Conservation (phyloP, 2,888 invertebrate species). For the Diarsia mendica region DNA sequence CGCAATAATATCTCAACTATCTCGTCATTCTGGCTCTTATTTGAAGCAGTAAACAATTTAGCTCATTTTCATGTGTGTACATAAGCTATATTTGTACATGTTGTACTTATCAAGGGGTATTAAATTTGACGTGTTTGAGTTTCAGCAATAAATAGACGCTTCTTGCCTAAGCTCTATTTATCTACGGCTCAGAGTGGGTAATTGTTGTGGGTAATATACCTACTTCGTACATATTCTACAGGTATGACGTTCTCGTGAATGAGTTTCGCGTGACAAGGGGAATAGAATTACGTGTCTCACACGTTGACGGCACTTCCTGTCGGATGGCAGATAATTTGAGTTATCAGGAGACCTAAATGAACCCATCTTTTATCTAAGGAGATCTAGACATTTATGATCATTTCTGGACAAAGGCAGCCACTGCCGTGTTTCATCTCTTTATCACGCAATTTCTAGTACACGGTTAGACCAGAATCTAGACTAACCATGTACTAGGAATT, state of each 20-base stretch:
- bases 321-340: slow-evolving; percentile 58
- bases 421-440: slow-evolving; percentile 6
- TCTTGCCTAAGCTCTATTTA: slow-evolving; percentile 41
- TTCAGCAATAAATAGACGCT: slow-evolving; percentile 38
- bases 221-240: slow-evolving; percentile 11
- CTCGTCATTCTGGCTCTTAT: slow-evolving; percentile 12
- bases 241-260: slow-evolving; percentile 43
- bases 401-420: slow-evolving; percentile 44
- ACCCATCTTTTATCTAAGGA: slow-evolving; percentile 56
- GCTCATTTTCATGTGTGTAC: slow-evolving; percentile 25
- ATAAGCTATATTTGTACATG: slow-evolving; percentile 13
- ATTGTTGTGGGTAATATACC: too few relatives aligned
- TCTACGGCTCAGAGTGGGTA: slow-evolving; percentile 12
- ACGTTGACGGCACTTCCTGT: slow-evolving; percentile 65
- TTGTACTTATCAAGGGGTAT: slow-evolving; percentile 32
- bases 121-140: slow-evolving; percentile 43
- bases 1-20: slow-evolving; percentile 1
- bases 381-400: slow-evolving; percentile 49
- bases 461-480: too few relatives aligned
- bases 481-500: too few relatives aligned
- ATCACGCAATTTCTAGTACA: slow-evolving; percentile 18
- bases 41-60: slow-evolving; percentile 8
- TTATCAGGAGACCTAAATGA: slow-evolving; percentile 63
- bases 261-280: slow-evolving; percentile 67
- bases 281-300: slow-evolving; percentile 54